Conservation (phyloP, 1,140 invertebrate species). For the Drosophila murphyi region DNA sequence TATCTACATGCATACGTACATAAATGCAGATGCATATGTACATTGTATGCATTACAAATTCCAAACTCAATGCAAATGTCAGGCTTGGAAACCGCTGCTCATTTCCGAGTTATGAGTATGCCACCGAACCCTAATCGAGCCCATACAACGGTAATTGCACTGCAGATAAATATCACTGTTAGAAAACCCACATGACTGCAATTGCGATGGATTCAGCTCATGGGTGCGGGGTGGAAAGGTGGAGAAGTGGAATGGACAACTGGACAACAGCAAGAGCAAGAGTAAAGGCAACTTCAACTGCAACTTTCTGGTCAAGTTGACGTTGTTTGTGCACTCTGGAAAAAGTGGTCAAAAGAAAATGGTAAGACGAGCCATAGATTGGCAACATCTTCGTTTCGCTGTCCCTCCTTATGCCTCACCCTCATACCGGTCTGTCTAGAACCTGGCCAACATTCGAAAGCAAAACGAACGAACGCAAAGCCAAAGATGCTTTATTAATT, state of each 20-base stretch:
- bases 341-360: conserved; percentile 75
- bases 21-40: neutral
- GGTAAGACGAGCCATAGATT: conserved; percentile 72
- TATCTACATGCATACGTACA: neutral
- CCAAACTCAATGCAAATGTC: conserved; percentile 14
- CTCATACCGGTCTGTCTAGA: conserved; percentile 15
- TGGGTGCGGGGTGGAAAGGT: too few species aligned
- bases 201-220: conserved; percentile 1
- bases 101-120: conserved; percentile 69
- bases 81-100: conserved; percentile 45
- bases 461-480: conserved; percentile 44
- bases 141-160: conserved; percentile 79
- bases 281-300: too few species aligned
- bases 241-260: neutral
- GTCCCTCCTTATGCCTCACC: neutral
- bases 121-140: conserved; percentile 76
- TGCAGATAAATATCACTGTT: conserved; percentile 80
- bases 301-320: conserved; percentile 63
- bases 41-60: conserved; percentile 18
- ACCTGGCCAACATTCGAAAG: conserved; percentile 47
- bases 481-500: conserved; percentile 82
- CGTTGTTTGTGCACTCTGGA: conserved; percentile 59
- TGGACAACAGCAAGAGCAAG: neutral
- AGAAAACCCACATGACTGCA: conserved; percentile 74
- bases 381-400: conserved; percentile 48